Evolutionary conservation across 2,797 vertebrate genomes (phyloP), one percentile per base, ranked within the genome.

Genomic region (Epinephelus coioides): DNA sequence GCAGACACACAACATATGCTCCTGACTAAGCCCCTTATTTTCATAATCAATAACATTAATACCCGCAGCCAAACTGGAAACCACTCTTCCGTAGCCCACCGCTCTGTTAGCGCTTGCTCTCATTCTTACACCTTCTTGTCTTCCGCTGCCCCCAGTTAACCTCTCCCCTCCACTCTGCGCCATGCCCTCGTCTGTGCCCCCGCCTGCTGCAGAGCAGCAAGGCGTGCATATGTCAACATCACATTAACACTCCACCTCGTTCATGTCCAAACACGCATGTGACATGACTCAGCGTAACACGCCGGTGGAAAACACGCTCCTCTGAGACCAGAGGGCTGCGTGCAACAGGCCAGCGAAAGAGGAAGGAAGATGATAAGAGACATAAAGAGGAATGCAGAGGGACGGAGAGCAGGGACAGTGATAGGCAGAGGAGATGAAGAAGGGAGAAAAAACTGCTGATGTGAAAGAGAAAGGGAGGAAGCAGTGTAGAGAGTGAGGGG

Each of bases 241-340:
- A 54, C 82, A 83, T 70, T 73, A 88, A 82, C 84, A 76, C 83
- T 76, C 65, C 75, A 83, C 68, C 75, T 67, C 47, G 0, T 21
- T 70, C 91, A 25, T 93, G 92, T 91, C 87, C 83, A 86, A 89
- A 92, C 91, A 90, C 2, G 86, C 76, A 40, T 84, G 86, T 82
- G 86, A 91, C 87, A 90, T 89, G 90, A 92, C 88, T 91, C 89
- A 84, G 89, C 84, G 3, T 27, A 83, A 89, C 83, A 65, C 64
- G 43, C 49, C 49, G 60, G 75, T 43, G 88, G 87, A 88, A 92
- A 88, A 86, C 72, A 82, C 69, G 60, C 81, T 90, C 89, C 86
- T 89, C 57, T 0, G 91, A 88, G 88, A 90, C 53, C 34, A 56
- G 59, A 63, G 59, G 60, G 62, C 59, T 64, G 50, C 27, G 57